Percentiles rank a stretch among this genome's conserved stretches.
These are phyloP conservation scores for Proterorhinus semilunaris DNA, from an alignment of 2,113 vertebrate genomes.

Conservation along the genomic window DNA sequence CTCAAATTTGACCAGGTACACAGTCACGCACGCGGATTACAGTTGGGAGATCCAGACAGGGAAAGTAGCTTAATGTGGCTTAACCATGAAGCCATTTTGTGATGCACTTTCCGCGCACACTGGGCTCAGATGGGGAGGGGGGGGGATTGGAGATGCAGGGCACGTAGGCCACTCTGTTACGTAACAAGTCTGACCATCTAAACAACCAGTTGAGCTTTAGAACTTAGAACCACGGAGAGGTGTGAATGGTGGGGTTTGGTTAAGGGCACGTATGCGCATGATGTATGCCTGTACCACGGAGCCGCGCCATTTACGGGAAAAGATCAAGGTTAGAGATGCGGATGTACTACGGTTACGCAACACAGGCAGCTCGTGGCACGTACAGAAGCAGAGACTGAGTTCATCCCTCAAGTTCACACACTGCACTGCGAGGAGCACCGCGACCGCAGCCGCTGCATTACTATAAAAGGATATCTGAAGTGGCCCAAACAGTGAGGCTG, in stretches of 20 bases:
- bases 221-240: neutral
- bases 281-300: too few species aligned
- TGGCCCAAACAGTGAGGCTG: neutral
- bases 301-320: neutral
- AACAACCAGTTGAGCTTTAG: conserved; percentile 26
- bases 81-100: conserved; percentile 39
- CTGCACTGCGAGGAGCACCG: neutral
- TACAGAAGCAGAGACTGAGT: neutral
- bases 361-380: neutral
- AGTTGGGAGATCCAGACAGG: neutral
- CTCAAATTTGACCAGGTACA: neutral
- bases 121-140: neutral
- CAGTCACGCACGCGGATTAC: neutral
- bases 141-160: neutral
- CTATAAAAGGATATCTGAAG: conserved; percentile 39
- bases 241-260: neutral
- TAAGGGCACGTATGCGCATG: neutral
- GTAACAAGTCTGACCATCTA: conserved; percentile 4
- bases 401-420: neutral
- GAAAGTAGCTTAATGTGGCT: neutral
- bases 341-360: conserved; percentile 30
- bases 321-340: neutral
- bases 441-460: neutral
- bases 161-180: conserved; percentile 15
- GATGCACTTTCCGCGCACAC: neutral